phyloP scores from a whole-genome alignment of 2,113 vertebrate species.

The Python bivittatus region DNA sequence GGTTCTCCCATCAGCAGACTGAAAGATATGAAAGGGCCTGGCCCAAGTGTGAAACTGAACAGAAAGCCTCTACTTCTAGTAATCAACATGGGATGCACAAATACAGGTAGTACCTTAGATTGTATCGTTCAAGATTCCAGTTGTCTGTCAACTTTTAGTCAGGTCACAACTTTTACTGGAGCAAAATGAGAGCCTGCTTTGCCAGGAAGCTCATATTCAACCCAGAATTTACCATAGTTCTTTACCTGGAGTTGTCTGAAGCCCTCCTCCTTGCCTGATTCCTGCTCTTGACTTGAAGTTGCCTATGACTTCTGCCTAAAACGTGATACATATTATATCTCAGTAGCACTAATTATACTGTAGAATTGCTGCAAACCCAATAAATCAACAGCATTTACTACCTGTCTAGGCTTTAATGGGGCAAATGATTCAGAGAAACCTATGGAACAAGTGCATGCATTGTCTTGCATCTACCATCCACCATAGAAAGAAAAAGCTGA shows the following conservation, averaged over 20 bases:
- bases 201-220: background rate
- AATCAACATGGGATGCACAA: background rate
- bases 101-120: background rate
- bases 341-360: background rate
- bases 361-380: background rate
- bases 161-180: background rate
- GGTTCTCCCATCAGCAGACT: background rate
- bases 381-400: background rate
- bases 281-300: background rate
- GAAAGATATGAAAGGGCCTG: no score
- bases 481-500: no score
- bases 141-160: background rate
- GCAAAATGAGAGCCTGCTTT: background rate
- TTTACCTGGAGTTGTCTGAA: no score
- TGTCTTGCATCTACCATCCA: background rate
- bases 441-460: background rate
- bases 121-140: background rate
- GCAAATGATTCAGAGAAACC: background rate
- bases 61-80: background rate
- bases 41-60: background rate
- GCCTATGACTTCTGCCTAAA: background rate
- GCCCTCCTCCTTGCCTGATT: background rate
- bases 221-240: background rate
- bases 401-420: background rate
- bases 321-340: background rate